A percentile compares a stretch with the other conserved stretches of the same genome.
phyloP scores from a whole-genome alignment of 2,113 vertebrate species.

The Dendropsophus ebraccatus region DNA sequence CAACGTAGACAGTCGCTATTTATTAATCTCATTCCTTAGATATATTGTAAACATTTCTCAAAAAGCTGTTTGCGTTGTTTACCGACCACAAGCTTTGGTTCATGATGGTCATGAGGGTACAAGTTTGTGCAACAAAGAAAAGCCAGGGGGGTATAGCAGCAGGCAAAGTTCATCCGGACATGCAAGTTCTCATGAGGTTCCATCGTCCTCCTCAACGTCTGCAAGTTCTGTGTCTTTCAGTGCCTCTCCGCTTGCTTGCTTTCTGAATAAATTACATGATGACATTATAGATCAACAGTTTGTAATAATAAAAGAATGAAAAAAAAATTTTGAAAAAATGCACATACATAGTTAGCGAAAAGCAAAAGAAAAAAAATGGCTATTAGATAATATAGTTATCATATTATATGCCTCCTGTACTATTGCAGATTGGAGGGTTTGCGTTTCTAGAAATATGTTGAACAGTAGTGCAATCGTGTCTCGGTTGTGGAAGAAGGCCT shows the following conservation, averaged over 20 bases:
- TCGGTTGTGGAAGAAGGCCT: background rate
- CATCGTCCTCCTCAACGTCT: slow-evolving; percentile 72
- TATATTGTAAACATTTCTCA: slow-evolving; percentile 47
- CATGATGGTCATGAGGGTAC: slow-evolving; percentile 62
- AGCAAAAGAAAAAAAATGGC: background rate
- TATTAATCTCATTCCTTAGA: background rate
- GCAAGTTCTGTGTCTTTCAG: slow-evolving; percentile 72
- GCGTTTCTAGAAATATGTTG: background rate
- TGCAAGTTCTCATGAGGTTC: slow-evolving; percentile 71
- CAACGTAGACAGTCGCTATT: background rate
- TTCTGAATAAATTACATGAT: slow-evolving; percentile 62
- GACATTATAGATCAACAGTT: background rate
- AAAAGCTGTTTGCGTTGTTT: background rate
- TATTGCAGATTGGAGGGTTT: background rate
- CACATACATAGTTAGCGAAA: no score
- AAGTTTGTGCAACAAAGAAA: slow-evolving; percentile 64
- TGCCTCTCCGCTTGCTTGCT: slow-evolving; percentile 73
- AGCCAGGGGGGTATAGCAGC: slow-evolving; percentile 59
- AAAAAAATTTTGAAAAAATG: no score
- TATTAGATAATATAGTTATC: background rate
- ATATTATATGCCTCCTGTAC: background rate
- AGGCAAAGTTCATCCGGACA: slow-evolving; percentile 51
- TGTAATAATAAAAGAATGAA: no score
- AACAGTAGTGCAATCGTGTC: background rate
- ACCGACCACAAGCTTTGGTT: slow-evolving; percentile 56